phyloP scores from a whole-genome alignment of 2,797 vertebrate genomes.

The Steatocranus sp. region DNA sequence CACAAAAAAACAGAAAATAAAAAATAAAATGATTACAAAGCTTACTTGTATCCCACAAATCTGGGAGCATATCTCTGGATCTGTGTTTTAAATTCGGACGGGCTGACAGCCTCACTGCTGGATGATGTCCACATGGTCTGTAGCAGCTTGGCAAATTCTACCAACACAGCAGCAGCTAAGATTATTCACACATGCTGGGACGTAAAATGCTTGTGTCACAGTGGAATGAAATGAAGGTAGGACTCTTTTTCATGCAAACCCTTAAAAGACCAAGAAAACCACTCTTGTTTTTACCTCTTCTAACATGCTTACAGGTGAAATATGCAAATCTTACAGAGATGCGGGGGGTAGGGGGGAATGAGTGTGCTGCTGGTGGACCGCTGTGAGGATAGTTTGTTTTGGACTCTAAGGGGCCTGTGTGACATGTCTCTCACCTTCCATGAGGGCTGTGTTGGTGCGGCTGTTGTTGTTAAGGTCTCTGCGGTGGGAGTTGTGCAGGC shows the following conservation, averaged over 20 bases:
- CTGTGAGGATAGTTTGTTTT: background rate
- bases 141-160: conserved; percentile 96
- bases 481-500: conserved; percentile 90
- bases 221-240: background rate
- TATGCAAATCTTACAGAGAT: background rate
- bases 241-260: background rate
- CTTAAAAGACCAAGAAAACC: background rate
- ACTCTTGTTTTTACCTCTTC: background rate
- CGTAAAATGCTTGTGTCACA: background rate
- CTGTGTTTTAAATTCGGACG: conserved; percentile 97
- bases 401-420: background rate
- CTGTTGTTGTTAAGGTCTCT: conserved; percentile 93
- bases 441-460: conserved; percentile 88
- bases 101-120: conserved; percentile 89
- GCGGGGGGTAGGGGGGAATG: background rate
- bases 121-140: conserved; percentile 93
- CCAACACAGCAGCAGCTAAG: background rate
- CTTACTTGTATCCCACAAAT: conserved; percentile 98
- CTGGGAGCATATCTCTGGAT: conserved; percentile 97
- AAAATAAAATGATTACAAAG: background rate
- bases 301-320: background rate
- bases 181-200: background rate
- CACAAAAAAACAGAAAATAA: background rate
- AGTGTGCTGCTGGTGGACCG: background rate
- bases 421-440: conserved; percentile 82